A percentile compares a stretch with the other conserved stretches of the same genome.
Conservation (phyloP, 2,888 invertebrate species). For the Smittia sp. region DNA sequence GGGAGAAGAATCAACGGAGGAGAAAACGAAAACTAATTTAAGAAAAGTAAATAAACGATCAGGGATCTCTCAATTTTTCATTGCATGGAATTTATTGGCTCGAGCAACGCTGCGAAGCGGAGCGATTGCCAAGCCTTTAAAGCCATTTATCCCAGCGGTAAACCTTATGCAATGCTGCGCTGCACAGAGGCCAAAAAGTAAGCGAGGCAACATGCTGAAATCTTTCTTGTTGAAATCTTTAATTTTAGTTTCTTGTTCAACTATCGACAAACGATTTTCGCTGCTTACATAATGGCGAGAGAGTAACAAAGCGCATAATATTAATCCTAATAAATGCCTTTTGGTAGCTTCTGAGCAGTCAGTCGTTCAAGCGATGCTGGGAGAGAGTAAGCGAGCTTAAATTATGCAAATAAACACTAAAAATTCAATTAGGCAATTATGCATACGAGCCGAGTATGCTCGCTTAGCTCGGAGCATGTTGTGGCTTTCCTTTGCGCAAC, state of each 20-base stretch:
- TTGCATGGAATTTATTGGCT: conserved; percentile 9
- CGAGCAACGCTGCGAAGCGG: neutral
- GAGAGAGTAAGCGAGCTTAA: neutral
- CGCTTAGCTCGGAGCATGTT: neutral
- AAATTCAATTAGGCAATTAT: conserved; percentile 8
- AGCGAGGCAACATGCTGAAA: conserved; percentile 1
- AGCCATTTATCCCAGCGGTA: neutral
- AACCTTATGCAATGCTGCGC: conserved; percentile 14
- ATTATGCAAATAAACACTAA: conserved; percentile 27
- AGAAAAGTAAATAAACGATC: conserved; percentile 23
- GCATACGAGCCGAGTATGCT: neutral
- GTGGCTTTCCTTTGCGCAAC: neutral
- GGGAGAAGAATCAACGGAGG: conserved; percentile 15
- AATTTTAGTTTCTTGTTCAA: conserved; percentile 17
- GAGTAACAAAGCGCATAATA: neutral
- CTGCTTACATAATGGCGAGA: neutral
- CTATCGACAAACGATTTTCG: neutral
- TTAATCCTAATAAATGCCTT: conserved; percentile 20
- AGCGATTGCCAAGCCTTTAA: conserved; percentile 16
- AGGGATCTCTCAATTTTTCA: neutral
- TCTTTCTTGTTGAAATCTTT: conserved; percentile 12
- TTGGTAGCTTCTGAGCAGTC: neutral
- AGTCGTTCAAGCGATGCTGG: neutral
- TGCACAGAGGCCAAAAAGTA: conserved; percentile 18
- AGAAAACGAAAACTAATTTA: conserved; percentile 7